Conservation (phyloP, 1,140 invertebrate species). For the Ceratoteleas bidentatus region DNA sequence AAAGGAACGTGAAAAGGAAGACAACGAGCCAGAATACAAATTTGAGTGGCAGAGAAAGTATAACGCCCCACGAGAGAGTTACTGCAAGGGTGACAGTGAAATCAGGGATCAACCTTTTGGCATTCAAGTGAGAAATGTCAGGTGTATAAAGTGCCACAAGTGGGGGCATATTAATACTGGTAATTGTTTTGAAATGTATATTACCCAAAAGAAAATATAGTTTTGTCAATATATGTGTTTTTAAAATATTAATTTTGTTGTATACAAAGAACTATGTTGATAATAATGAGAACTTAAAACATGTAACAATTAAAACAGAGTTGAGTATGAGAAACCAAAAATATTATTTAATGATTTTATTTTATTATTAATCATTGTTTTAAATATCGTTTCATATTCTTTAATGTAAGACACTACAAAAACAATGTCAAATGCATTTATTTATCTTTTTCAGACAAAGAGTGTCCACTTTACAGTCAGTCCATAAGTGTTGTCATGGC, state of each 20-base stretch:
- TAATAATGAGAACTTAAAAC: too few species aligned
- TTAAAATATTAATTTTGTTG: too few species aligned
- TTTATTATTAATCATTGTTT: too few species aligned
- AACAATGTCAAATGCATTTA: background rate
- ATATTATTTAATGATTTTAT: too few species aligned
- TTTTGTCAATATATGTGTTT: too few species aligned
- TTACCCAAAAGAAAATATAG: slow-evolving; percentile 20
- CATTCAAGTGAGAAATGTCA: slow-evolving; percentile 97
- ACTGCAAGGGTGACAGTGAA: slow-evolving; percentile 97
- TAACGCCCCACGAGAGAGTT: slow-evolving; percentile 98
- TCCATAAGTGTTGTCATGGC: slow-evolving; percentile 85
- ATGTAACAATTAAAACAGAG: too few species aligned
- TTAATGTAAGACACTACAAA: too few species aligned
- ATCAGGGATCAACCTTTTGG: slow-evolving; percentile 99
- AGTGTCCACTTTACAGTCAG: slow-evolving; percentile 96
- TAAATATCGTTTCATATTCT: too few species aligned
- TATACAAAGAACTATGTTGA: too few species aligned
- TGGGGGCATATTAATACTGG: slow-evolving; percentile 99
- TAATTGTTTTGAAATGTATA: slow-evolving; percentile 70
- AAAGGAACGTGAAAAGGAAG: slow-evolving; percentile 93
- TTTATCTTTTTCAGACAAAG: slow-evolving; percentile 86
- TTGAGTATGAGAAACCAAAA: too few species aligned
- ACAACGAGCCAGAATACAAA: slow-evolving; percentile 97
- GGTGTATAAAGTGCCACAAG: slow-evolving; percentile 99
- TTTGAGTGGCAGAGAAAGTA: slow-evolving; percentile 99